Evolutionary conservation across 2,888 invertebrate genomes (phyloP), one percentile per base, ranked within the genome.

Genomic region (Macrophya alboannulata): DNA sequence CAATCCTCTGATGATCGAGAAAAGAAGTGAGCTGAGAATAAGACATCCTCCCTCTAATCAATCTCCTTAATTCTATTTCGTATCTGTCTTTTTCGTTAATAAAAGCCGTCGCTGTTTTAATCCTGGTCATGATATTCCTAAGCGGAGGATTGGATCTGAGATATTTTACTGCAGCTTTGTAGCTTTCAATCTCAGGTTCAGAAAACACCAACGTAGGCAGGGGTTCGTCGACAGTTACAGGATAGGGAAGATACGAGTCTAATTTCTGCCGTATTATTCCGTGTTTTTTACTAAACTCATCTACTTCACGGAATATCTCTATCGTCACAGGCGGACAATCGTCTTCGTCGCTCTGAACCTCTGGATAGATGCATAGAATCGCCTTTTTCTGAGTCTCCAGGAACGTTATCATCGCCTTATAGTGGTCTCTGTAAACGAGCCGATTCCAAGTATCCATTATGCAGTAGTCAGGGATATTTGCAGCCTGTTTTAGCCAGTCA

Each of bases 311-410:
- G 72, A 90, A 90, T 89, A 91, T 90, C 10, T 87, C 85, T n/a
- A 92, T 43, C 17, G 85, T 68, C 83, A 84, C 87, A 15, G 88
- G 90, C 76, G 89, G 89, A n/a, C 85, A 84, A 72, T 92, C 87
- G 85, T 92, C 92, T n/a, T 87, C 85, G 0, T 92, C 92, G 82
- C 87, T 90, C 55, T 90, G 89, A 84, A 91, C 85, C 87, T 92
- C 91, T 43, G 92, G 92, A 86, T 91, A 92, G 82, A 92, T 86
- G 55, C 89, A 90, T 25, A 91, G 85, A 0, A 92, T 84, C n/a
- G 92, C 92, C 40, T 88, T 90, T 77, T 90, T 91, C 55, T 93
- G 93, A 5, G 91, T 88, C 21, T 86, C 76, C 17, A 91, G 87
- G 40, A 92, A 92, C 21, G 43, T 87, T 85, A 77, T 87, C 10